These are phyloP conservation scores for Psammodynastes pulverulentus DNA, from an alignment of 2,113 vertebrate genomes.

Conservation along the genomic window DNA sequence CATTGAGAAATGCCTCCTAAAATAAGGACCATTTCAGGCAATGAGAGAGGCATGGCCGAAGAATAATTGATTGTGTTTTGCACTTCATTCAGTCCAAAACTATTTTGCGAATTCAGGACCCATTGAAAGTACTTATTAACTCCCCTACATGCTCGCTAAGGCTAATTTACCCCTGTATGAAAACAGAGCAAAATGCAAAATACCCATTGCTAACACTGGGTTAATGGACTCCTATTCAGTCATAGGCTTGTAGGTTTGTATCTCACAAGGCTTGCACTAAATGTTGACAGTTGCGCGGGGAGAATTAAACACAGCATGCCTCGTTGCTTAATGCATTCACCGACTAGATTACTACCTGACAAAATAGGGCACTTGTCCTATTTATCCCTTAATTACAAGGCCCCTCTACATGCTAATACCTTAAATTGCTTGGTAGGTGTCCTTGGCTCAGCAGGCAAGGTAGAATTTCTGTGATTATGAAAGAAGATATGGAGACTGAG, in stretches of 20 bases:
- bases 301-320: constrained; percentile 9
- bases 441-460: constrained; percentile 40
- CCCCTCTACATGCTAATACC: constrained; percentile 38
- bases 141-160: not conserved
- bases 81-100: not conserved
- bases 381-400: constrained; percentile 49
- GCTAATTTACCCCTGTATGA: not conserved
- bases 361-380: constrained; percentile 25
- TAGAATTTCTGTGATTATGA: constrained; percentile 39
- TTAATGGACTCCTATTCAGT: constrained; percentile 8
- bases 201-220: not conserved
- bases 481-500: constrained; percentile 12
- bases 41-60: not conserved
- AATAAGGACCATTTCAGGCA: not conserved
- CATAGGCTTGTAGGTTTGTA: not conserved
- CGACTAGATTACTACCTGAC: constrained; percentile 26
- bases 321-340: constrained; percentile 18
- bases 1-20: not conserved
- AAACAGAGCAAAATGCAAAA: not conserved
- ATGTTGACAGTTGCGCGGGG: constrained; percentile 4
- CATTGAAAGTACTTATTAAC: not conserved
- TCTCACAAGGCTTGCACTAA: constrained; percentile 27
- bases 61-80: not conserved
- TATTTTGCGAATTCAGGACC: not conserved
- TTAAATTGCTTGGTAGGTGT: constrained; percentile 39